Conservation (phyloP, 2,113 vertebrate genomes). For the Saimiri boliviensis region DNA sequence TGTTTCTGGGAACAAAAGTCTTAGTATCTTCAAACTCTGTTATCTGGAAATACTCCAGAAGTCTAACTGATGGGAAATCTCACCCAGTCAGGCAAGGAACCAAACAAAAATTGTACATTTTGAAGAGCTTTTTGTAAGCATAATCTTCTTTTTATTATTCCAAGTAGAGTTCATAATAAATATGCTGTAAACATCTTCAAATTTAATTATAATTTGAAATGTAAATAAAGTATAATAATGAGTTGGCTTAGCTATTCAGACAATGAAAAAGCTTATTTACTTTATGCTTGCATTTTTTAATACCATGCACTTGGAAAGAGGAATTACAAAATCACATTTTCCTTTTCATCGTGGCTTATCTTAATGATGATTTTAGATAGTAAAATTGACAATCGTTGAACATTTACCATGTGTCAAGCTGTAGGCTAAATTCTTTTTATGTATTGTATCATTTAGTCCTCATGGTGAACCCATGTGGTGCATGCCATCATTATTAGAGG, state of each 20-base stretch:
- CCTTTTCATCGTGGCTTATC: not conserved
- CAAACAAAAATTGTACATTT: not conserved
- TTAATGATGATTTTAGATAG: not conserved
- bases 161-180: not conserved
- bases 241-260: not conserved
- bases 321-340: not conserved
- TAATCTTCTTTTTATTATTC: constrained; percentile 20
- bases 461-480: not conserved
- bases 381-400: not conserved
- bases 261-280: not conserved
- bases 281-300: not conserved
- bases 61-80: constrained; percentile 44
- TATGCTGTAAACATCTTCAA: not conserved
- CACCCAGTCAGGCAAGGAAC: not conserved
- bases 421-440: not conserved
- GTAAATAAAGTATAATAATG: not conserved
- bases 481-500: not conserved
- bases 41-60: constrained; percentile 29
- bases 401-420: not conserved
- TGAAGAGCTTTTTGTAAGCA: not conserved
- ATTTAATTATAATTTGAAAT: constrained; percentile 37
- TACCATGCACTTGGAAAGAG: not conserved
- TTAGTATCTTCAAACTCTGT: constrained; percentile 29
- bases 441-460: not conserved
- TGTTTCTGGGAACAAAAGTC: constrained; percentile 63